Evolutionary conservation across 1,140 invertebrate species (phyloP).

Genomic region (Vanessa atalanta): DNA sequence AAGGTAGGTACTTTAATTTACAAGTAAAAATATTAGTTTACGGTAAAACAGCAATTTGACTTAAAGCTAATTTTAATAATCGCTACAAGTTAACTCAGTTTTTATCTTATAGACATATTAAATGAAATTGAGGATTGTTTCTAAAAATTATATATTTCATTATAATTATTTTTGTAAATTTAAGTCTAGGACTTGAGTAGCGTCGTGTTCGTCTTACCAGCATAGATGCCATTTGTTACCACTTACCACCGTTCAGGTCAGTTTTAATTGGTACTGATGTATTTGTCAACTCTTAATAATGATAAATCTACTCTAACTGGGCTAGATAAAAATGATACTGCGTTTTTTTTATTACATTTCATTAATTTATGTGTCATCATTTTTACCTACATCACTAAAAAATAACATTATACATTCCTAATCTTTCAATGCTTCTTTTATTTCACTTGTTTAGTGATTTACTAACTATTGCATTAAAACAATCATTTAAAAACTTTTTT

Average conservation of each 20-base stretch:
- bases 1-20: not conserved
- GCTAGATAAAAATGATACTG: too few relatives aligned
- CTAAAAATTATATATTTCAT: not conserved
- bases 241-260: conserved; percentile 16
- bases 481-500: too few relatives aligned
- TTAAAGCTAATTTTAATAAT: not conserved
- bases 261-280: not conserved
- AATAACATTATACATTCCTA: too few relatives aligned
- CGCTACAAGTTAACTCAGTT: not conserved
- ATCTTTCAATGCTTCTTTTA: too few relatives aligned
- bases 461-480: too few relatives aligned
- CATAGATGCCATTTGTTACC: conserved; percentile 7
- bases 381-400: too few relatives aligned
- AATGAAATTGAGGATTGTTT: not conserved
- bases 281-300: not conserved
- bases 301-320: not conserved
- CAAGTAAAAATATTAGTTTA: not conserved
- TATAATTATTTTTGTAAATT: not conserved
- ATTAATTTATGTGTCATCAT: too few relatives aligned
- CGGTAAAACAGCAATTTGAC: not conserved
- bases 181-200: not conserved
- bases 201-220: not conserved
- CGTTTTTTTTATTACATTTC: too few relatives aligned
- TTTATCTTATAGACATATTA: not conserved
- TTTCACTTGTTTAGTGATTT: too few relatives aligned